A percentile compares a stretch with the other conserved stretches of the same genome.
Evolutionary conservation across 2,113 vertebrate genomes (phyloP).

Genomic region (Todiramphus saurophagus): DNA sequence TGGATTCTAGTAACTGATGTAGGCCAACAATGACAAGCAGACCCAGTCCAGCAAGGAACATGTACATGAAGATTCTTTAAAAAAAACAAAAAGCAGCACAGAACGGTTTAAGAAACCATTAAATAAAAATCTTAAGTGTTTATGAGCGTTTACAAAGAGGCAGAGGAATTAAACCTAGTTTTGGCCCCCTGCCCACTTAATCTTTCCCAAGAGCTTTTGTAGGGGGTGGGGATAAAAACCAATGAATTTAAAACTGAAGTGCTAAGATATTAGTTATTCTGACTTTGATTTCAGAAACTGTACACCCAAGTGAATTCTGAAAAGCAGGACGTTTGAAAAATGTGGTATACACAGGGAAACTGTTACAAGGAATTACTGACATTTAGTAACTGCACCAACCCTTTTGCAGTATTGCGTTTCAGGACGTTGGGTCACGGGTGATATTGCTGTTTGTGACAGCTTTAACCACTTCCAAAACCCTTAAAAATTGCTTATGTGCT

Average conservation of each 20-base stretch:
- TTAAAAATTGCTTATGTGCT: neutral
- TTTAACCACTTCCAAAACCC: neutral
- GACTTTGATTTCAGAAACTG: neutral
- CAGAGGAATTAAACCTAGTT: neutral
- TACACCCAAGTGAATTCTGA: neutral
- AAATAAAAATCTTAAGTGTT: neutral
- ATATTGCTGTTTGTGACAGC: neutral
- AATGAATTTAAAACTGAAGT: no score
- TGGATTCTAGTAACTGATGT: conserved; percentile 94
- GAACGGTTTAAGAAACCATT: neutral
- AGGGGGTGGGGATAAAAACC: no score
- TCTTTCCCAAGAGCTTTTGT: neutral
- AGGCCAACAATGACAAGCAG: conserved; percentile 90
- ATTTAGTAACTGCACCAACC: neutral
- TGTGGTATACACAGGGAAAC: neutral
- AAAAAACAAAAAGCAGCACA: neutral
- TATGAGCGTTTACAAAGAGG: neutral
- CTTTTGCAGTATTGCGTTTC: neutral
- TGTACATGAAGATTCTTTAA: conserved; percentile 94
- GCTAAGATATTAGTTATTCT: neutral
- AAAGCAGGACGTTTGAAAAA: neutral
- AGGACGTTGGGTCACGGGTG: neutral
- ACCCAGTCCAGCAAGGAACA: conserved; percentile 94
- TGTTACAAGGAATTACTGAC: neutral
- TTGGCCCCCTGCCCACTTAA: neutral